phyloP scores from a whole-genome alignment of 1,140 invertebrate genomes.

The Physella acuta region DNA sequence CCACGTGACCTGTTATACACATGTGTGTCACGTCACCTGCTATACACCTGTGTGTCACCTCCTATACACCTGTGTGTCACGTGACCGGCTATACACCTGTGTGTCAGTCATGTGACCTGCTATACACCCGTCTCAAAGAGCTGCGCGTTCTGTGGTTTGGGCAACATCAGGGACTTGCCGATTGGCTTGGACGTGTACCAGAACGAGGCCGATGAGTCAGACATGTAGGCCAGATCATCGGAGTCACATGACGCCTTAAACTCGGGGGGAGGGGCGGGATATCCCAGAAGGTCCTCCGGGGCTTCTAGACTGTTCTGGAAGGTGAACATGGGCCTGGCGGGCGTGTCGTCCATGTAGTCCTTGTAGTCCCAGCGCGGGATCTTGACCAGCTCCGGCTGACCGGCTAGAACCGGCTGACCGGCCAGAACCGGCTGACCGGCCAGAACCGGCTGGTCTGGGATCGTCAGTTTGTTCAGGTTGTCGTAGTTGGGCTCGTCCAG shows the following conservation, averaged over 20 bases:
- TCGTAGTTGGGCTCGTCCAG: slow-evolving; percentile 27
- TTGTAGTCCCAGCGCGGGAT: slow-evolving; percentile 13
- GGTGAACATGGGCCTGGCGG: slow-evolving; percentile 5
- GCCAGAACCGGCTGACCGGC: background rate
- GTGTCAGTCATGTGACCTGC: too few species aligned
- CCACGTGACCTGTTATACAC: too few species aligned
- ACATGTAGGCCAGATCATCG: slow-evolving; percentile 11
- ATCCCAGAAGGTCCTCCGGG: background rate
- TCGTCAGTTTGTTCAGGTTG: slow-evolving; percentile 30
- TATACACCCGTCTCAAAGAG: slow-evolving; percentile 30
- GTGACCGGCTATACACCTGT: too few species aligned
- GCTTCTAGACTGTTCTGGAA: slow-evolving; percentile 7
- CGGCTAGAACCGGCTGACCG: background rate
- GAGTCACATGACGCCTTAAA: slow-evolving; percentile 3
- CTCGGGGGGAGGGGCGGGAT: slow-evolving; percentile 7
- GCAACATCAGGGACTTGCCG: slow-evolving; percentile 18
- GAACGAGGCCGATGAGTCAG: slow-evolving; percentile 20
- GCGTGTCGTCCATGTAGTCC: slow-evolving; percentile 12
- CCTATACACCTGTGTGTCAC: background rate
- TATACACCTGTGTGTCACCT: background rate
- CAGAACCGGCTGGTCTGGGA: slow-evolving; percentile 17
- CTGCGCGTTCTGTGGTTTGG: slow-evolving; percentile 29
- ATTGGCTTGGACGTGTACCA: slow-evolving; percentile 24
- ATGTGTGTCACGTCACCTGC: too few species aligned
- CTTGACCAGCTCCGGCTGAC: background rate